Conservation (phyloP, 1,140 invertebrate species). For the Leucophenga varia region DNA sequence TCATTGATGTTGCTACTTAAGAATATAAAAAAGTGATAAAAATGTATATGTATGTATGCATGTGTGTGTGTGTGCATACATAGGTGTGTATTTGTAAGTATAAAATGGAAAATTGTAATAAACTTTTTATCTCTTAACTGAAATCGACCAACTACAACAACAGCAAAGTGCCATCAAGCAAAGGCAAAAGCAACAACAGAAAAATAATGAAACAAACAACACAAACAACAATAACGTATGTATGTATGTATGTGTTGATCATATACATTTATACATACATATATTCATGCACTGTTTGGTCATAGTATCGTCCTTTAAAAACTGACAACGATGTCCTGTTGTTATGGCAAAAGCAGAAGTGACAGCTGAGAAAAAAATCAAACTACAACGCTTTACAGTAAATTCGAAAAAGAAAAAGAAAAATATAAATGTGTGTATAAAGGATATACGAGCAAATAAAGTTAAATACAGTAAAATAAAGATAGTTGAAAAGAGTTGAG, state of each 20-base stretch:
- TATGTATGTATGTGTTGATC: not conserved
- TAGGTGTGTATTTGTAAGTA: no score
- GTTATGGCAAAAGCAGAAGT: no score
- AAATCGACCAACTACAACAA: conserved; percentile 42
- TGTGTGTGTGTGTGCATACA: no score
- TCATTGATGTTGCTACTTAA: no score
- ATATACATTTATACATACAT: not conserved
- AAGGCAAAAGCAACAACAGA: conserved; percentile 8
- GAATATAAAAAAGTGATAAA: no score
- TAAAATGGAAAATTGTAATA: conserved; percentile 52
- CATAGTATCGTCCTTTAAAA: no score
- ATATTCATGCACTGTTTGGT: not conserved
- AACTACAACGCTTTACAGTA: no score
- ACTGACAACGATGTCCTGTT: no score
- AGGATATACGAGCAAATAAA: not conserved
- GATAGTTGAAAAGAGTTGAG: not conserved
- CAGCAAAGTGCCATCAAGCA: conserved; percentile 11
- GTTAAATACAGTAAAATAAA: not conserved
- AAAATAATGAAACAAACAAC: no score
- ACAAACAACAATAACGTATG: conserved; percentile 12
- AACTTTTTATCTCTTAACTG: conserved; percentile 52
- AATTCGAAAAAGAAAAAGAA: no score
- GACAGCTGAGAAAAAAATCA: no score
- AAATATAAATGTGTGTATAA: not conserved
- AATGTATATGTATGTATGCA: no score